Evolutionary conservation across 1,140 invertebrate genomes (phyloP), one percentile per base, ranked within the genome.

Genomic region (Aphidius ervi): DNA sequence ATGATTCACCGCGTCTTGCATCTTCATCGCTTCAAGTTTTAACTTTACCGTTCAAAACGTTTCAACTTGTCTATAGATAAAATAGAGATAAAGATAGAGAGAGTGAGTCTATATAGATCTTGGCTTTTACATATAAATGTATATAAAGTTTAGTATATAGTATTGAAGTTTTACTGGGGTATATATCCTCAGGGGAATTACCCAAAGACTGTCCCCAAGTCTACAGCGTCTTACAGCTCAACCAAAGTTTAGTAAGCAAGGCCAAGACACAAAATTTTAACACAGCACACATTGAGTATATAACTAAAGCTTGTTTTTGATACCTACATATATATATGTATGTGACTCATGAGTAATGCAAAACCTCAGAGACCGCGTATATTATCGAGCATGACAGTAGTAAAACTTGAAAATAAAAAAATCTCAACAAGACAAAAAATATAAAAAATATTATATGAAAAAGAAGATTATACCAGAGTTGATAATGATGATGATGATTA

Each of bases 291-390:
- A 31, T 31, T 31, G 2, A 31, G 23, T 31, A 31, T 42, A 9
- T 42, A 40, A 43, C 42, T 43, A 10, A 7, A 42, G 52, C 41
- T 16, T 46, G 43, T 41, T 46, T 45, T 46, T 54, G 23, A 31
- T 43, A 23, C 52, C n/a, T 37, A 23, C 39, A 39, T 57, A 20
- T n/a, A n/a, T 61, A 40, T 54, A 42, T 54, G 10, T 54, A 42
- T 54, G 10, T 40, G 52, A 49, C 59, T 61, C 59, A 61, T 61
- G 59, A 31, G 46, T 61, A 61, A 61, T 61, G 59, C 40, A 61
- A 39, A 23, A 54, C 53, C 23, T 56, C 16, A 42, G 53, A 49
- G 46, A 53, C 52, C 46, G 52, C 54, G 16, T 53, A 57, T 57
- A 56, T 54, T 61, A 54, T 61, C 41, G 49, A 59, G 58, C 49